A percentile compares a stretch with the other conserved stretches of the same genome.
These are phyloP conservation scores for Polylopha cassiicola DNA, from an alignment of 2,888 invertebrate genomes.

Conservation along the genomic window DNA sequence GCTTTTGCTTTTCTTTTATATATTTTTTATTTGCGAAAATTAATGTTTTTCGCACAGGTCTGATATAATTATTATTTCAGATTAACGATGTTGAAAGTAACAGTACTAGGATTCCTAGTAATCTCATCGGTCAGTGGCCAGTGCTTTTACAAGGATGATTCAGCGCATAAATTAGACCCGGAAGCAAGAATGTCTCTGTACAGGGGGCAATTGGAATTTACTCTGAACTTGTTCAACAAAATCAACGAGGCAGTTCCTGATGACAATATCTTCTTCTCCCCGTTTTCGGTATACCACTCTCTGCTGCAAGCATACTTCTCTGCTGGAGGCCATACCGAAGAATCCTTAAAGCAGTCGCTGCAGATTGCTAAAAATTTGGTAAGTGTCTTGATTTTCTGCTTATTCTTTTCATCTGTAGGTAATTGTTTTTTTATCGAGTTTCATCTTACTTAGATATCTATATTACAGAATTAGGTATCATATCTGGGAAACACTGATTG, in stretches of 20 bases:
- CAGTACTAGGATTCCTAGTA: constrained; percentile 38
- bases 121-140: constrained; percentile 52
- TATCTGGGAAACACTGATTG: too few species aligned
- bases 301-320: constrained; percentile 88
- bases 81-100: constrained; percentile 51
- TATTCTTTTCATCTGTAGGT: too few species aligned
- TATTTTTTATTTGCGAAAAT: too few species aligned
- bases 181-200: constrained; percentile 53
- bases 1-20: too few species aligned
- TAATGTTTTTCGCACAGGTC: too few species aligned
- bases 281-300: constrained; percentile 90
- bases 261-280: constrained; percentile 91
- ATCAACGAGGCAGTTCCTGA: constrained; percentile 80
- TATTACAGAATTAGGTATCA: too few species aligned
- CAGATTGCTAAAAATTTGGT: constrained; percentile 77
- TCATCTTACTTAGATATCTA: too few species aligned
- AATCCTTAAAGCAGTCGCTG: constrained; percentile 78
- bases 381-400: constrained; percentile 29
- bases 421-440: too few species aligned
- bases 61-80: constrained; percentile 38
- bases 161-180: constrained; percentile 61
- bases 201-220: constrained; percentile 80
- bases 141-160: constrained; percentile 66
- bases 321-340: constrained; percentile 83
- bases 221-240: constrained; percentile 82